Evolutionary conservation across 1,140 invertebrate genomes (phyloP).

Genomic region (Charaxes varanes): DNA sequence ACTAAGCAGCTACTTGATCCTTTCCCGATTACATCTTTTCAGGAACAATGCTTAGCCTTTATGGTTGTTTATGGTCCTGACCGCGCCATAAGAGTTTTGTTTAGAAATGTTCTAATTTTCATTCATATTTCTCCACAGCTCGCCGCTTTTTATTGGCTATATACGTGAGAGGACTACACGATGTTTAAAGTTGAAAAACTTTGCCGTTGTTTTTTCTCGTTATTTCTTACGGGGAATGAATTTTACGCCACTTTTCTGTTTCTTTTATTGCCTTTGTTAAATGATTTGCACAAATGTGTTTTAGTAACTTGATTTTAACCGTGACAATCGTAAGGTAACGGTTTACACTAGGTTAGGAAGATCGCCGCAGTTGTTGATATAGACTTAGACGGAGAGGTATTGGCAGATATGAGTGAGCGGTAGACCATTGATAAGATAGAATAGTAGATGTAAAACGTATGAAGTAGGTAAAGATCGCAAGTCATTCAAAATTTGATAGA

Average conservation of each 20-base stretch:
- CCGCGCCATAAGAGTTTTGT: slow-evolving; percentile 12
- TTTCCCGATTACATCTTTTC: slow-evolving; percentile 6
- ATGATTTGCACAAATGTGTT: no score
- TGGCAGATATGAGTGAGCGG: no score
- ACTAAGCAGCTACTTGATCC: no score
- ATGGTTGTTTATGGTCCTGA: slow-evolving; percentile 12
- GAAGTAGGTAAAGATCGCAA: no score
- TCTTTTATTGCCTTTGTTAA: neutral
- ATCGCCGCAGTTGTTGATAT: no score
- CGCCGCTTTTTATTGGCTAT: slow-evolving; percentile 12
- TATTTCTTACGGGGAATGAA: slow-evolving; percentile 5
- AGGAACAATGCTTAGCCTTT: slow-evolving; percentile 12
- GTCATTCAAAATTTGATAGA: no score
- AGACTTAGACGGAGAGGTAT: no score
- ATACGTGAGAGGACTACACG: slow-evolving; percentile 15
- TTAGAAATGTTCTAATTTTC: slow-evolving; percentile 17
- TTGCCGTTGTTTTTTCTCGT: slow-evolving; percentile 4
- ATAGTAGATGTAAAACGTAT: no score
- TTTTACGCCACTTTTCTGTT: neutral
- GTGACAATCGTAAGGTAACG: no score
- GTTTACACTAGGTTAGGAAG: no score
- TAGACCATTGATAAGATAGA: no score
- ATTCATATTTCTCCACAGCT: slow-evolving; percentile 19
- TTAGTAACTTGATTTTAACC: no score
- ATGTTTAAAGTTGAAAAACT: slow-evolving; percentile 18